Evolutionary conservation across 2,113 vertebrate species (phyloP), one percentile per base, ranked within the genome.

Genomic region (Oreochromis aureus): DNA sequence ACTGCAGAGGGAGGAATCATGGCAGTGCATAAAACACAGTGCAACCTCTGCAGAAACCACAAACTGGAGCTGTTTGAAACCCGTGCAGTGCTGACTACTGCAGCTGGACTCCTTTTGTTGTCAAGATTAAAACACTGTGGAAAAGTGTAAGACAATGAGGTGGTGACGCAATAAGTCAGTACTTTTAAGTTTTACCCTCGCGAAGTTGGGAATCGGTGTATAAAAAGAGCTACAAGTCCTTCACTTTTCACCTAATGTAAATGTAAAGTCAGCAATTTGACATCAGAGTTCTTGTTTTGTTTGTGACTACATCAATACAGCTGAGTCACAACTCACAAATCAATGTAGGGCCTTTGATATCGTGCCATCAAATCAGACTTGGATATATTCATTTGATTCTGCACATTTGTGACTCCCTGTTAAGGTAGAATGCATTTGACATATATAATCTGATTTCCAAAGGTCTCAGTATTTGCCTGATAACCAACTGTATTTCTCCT

Each of bases 41-140:
- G 53, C 5, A 51, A 83, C 79, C 83, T 80, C 84, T 44, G 84
- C 73, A 89, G 86, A 87, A 91, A 87, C 61, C 82, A 69, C 80
- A 86, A 80, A 71, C 44, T 10, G 39, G 79, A 82, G 7, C 56
- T 27, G 80, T 32, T 10, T 3, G 59, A 55, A 53, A 83, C 71
- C 66, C 5, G 56, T 55, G 39, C n/a, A 39, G 55, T 79, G 58
- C 87, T 81, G 85, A 90, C 81, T 44, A 56, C 82, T 73, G 84
- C 80, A 86, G 58, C 66, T 16, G 69, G 83, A n/a, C 18, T 79
- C 27, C 82, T 86, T 66, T 84, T 86, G 54, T 86, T 61, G 27
- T 56, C 19, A 71, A 90, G 78, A 81, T 54, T 76, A 73, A 81
- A 81, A 87, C 48, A 53, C 22, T 10, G 30, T 2, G 18, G 39